These are phyloP conservation scores for Sphaerodactylus townsendi DNA, from an alignment of 2,113 vertebrate species.

Conservation along the genomic window DNA sequence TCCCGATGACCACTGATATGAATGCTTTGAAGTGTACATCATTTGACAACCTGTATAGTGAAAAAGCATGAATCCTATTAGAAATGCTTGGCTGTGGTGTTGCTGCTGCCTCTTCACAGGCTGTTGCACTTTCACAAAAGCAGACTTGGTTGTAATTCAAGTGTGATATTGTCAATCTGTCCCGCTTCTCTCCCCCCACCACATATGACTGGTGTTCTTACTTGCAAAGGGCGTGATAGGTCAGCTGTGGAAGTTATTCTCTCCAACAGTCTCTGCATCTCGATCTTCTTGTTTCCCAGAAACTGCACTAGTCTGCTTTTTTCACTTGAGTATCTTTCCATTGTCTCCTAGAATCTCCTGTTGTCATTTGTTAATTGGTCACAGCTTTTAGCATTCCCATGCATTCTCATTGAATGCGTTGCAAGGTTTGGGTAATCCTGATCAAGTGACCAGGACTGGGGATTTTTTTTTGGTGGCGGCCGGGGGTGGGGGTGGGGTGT, in stretches of 20 bases:
- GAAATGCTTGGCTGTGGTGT: not conserved
- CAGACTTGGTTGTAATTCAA: not conserved
- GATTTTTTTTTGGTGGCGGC: too few relatives aligned
- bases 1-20: not conserved
- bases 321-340: not conserved
- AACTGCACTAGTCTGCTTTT: not conserved
- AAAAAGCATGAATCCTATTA: not conserved
- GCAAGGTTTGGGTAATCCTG: not conserved
- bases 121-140: not conserved
- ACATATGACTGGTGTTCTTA: not conserved
- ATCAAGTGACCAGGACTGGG: not conserved
- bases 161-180: not conserved
- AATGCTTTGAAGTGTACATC: not conserved
- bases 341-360: not conserved
- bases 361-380: not conserved
- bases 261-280: not conserved
- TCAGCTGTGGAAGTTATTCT: slow-evolving; percentile 15
- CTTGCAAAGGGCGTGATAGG: slow-evolving; percentile 12
- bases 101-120: slow-evolving; percentile 10
- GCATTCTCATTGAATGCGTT: not conserved
- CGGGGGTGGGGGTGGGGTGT: too few relatives aligned
- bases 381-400: not conserved
- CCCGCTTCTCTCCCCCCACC: not conserved
- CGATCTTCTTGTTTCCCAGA: not conserved
- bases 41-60: not conserved